Conservation (phyloP, 2,113 vertebrate species). For the Chloropsis hardwickii region DNA sequence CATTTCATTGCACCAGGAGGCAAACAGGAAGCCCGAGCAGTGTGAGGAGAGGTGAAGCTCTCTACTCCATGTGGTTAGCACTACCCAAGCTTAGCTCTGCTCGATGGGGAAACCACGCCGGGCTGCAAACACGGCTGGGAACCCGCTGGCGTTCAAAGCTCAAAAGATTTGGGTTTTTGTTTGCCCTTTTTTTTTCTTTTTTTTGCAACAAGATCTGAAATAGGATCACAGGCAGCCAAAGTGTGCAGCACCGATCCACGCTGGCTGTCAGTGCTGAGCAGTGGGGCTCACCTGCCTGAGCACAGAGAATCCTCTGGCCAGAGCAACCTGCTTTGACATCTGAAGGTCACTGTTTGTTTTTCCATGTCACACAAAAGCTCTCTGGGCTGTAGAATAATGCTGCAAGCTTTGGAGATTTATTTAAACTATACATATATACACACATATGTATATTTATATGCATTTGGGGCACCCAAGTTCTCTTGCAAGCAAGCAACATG, state of each 20-base stretch:
- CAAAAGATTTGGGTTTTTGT: neutral
- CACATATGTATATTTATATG: neutral
- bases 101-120: neutral
- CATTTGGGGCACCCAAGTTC: neutral
- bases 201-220: neutral
- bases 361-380: too few species aligned
- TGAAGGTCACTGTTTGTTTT: neutral
- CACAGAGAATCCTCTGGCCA: neutral
- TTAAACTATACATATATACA: neutral
- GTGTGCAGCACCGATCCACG: rapidly evolving
- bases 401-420: neutral
- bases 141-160: neutral
- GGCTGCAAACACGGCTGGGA: neutral
- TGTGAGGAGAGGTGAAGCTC: neutral
- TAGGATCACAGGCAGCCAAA: neutral
- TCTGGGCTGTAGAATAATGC: neutral
- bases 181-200: too few species aligned
- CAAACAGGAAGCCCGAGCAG: conserved; percentile 49
- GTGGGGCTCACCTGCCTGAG: neutral
- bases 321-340: neutral
- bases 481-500: neutral
- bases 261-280: neutral
- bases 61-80: conserved; percentile 33
- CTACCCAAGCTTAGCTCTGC: neutral
- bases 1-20: neutral